Evolutionary conservation across 2,797 vertebrate genomes (phyloP), one percentile per base, ranked within the genome.

Genomic region (Spinibarbus caldwelli): DNA sequence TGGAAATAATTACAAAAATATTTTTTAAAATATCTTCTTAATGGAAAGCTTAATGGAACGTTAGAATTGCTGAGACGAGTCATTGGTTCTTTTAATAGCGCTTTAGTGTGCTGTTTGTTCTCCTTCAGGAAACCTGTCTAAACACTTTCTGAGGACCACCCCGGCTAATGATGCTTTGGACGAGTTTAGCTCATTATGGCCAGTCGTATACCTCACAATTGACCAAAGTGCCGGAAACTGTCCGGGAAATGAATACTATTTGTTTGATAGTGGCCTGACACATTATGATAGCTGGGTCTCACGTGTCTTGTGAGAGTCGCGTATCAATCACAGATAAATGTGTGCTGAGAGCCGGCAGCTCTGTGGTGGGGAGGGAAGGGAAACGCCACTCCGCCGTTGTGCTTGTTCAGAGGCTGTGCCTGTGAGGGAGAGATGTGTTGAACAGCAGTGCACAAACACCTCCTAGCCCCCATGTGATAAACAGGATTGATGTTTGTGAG

Each of bases 401-500:
- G 64, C 79, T 80, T 85, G 85, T 83, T 85, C 41, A 70, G 77
- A 85, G 89, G 87, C 90, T 81, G 89, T 91, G 11, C 77, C 92
- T 90, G 88, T 79, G 89, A 92, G 75, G 73, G 47, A 91, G 80
- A 90, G 83, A 87, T 89, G 89, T 92, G 93, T 90, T 89, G 91
- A 93, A 94, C 92, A 93, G 93, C 90, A 89, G 88, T 89, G 91
- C 91, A 88, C 92, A 95, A 95, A 94, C 93, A 94, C 94, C 93
- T 94, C 91, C 82, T 87, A 93, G 93, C 91, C 68, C 90, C 90
- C 91, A 90, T 90, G 91, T 88, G 93, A 94, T 95, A 93, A 95
- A 95, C 92, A 93, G 91, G 93, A 96, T 94, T 95, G 95, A 95
- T 96, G 94, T 94, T 91, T 90, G 91, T 89, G 80, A 93, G 93